phyloP scores from a whole-genome alignment of 2,888 invertebrate species.

The Polydesmus complanatus region DNA sequence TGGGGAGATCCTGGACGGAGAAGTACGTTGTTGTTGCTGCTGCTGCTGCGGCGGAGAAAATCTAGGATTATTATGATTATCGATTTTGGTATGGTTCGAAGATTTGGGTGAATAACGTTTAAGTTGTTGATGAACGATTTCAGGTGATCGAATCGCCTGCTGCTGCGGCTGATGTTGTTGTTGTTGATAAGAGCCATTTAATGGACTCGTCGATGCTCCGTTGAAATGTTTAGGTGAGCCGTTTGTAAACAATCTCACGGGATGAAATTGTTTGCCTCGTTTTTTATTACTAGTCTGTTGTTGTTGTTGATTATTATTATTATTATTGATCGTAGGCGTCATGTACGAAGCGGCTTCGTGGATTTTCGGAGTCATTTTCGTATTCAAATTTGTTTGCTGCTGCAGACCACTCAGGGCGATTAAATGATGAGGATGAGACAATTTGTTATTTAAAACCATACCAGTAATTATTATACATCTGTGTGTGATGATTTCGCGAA shows the following conservation, averaged over 20 bases:
- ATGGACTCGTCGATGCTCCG: not conserved
- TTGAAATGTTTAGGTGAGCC: too few species aligned
- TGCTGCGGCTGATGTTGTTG: too few species aligned
- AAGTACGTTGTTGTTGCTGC: not conserved
- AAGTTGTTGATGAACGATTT: too few species aligned
- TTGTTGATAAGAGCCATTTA: too few species aligned
- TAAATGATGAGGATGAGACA: not conserved
- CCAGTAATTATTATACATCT: not conserved
- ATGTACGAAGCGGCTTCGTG: not conserved
- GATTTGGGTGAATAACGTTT: too few species aligned
- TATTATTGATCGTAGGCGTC: not conserved
- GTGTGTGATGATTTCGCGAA: not conserved
- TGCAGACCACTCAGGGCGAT: not conserved
- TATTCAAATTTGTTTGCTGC: too few species aligned
- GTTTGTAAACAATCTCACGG: too few species aligned
- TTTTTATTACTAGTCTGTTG: too few species aligned
- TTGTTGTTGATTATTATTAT: too few species aligned
- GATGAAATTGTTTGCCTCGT: not conserved
- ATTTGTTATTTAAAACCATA: not conserved
- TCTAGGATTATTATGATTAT: not conserved
- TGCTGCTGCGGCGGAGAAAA: not conserved
- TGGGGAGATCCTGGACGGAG: conserved; percentile 16
- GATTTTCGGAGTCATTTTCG: not conserved
- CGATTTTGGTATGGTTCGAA: too few species aligned
- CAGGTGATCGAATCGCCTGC: not conserved